Evolutionary conservation across 2,888 invertebrate genomes (phyloP), one percentile per base, ranked within the genome.

Genomic region (Sinotaia quadrata): DNA sequence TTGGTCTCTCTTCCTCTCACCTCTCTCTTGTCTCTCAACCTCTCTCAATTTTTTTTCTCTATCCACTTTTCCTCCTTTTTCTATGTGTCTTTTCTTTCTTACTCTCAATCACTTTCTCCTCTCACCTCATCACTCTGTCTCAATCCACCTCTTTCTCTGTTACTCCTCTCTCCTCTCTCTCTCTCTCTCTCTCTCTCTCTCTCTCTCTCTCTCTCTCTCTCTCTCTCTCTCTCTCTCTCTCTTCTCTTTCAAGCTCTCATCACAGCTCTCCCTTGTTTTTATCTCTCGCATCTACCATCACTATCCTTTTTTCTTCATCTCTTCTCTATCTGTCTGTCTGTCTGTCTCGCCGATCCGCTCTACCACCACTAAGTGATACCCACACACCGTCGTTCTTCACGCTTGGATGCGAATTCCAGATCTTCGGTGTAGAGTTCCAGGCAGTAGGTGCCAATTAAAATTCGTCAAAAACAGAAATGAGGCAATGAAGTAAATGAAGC

Each of bases 361-460:
- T n/a, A n/a, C n/a, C n/a, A n/a, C n/a, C n/a, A n/a, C n/a, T n/a
- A n/a, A n/a, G n/a, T n/a, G n/a, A n/a, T n/a, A n/a, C n/a, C n/a
- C n/a, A n/a, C n/a, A n/a, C n/a, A n/a, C 3, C n/a, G 54, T 21
- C 2, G n/a, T 15, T 8, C 36, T 57, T 15, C 57, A 57, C 57
- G 57, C 57, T 21, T 57, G 57, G 57, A 36, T 57, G 57, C 57
- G 57, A 57, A 57, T 37, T 37, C 36, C 36, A 31, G 57, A 24
- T 36, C 34, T 3, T n/a, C 7, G 36, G 57, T n/a, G 34, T 24
- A 21, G n/a, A n/a, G n/a, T n/a, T n/a, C n/a, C n/a, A n/a, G n/a
- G n/a, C n/a, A n/a, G n/a, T n/a, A n/a, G n/a, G n/a, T n/a, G n/a
- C n/a, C n/a, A n/a, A n/a, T n/a, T n/a, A n/a, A n/a, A n/a, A n/a